Conservation (phyloP, 1,140 invertebrate species). For the Lepidurus couesii region DNA sequence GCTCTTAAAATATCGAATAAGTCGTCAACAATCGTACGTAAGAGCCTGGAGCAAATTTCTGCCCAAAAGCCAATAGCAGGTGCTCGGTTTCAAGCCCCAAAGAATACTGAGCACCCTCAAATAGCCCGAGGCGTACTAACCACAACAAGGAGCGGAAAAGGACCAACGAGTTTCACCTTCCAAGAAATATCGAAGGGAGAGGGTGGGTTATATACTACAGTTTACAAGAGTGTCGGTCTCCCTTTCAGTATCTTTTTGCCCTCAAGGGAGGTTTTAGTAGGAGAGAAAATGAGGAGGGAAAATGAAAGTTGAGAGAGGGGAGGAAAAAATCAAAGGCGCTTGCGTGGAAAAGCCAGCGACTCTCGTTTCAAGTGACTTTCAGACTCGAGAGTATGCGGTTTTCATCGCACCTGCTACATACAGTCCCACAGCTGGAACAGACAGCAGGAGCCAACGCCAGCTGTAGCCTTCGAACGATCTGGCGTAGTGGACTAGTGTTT, state of each 20-base stretch:
- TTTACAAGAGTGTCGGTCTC: background rate
- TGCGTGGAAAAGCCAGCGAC: background rate
- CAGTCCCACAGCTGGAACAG: background rate
- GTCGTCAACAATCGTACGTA: no score
- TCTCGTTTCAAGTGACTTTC: slow-evolving; percentile 4
- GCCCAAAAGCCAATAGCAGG: background rate
- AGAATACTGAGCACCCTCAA: background rate
- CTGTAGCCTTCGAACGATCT: background rate
- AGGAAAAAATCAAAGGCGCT: background rate
- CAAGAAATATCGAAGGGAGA: background rate
- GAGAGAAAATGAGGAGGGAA: background rate
- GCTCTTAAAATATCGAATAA: no score
- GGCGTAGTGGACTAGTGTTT: background rate
- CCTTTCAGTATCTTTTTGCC: background rate
- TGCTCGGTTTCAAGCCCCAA: background rate
- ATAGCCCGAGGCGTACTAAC: background rate
- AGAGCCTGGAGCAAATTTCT: no score
- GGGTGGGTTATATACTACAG: background rate
- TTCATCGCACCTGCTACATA: no score
- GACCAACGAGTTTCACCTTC: background rate
- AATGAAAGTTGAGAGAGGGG: background rate
- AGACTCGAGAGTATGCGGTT: background rate
- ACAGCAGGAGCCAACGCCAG: background rate
- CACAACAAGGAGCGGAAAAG: background rate
- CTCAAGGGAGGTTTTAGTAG: background rate